Evolutionary conservation across 1,140 invertebrate species (phyloP).

Genomic region (Rhagoletis pomonella): DNA sequence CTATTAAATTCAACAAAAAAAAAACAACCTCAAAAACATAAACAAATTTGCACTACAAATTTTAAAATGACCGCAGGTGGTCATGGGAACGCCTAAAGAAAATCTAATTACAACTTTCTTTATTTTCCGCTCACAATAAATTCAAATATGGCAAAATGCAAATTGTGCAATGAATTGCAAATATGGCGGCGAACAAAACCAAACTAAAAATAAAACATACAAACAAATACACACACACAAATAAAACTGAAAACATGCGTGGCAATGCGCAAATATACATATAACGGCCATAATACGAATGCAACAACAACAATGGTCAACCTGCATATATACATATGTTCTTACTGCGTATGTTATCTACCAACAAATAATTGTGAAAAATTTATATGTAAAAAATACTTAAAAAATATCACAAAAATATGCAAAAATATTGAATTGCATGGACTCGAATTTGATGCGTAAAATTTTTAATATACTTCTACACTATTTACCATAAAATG

Average conservation of each 20-base stretch:
- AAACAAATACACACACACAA: conserved; percentile 54
- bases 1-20: not conserved
- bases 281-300: no score
- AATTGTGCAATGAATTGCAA: conserved; percentile 25
- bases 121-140: conserved; percentile 58
- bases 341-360: no score
- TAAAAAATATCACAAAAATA: no score
- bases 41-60: conserved; percentile 45
- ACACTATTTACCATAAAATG: no score
- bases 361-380: no score
- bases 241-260: conserved; percentile 47
- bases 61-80: conserved; percentile 66
- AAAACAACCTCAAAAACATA: not conserved
- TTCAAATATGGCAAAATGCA: not conserved
- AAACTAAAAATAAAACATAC: not conserved
- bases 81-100: conserved; percentile 72
- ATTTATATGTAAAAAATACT: no score
- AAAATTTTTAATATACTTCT: no score
- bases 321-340: no score
- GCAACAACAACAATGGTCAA: no score
- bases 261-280: no score
- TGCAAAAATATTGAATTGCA: no score
- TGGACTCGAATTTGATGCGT: no score
- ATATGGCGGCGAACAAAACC: not conserved
- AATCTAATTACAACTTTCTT: conserved; percentile 70